phyloP scores from a whole-genome alignment of 1,140 invertebrate genomes.

The Mizuhopecten yessoensis region DNA sequence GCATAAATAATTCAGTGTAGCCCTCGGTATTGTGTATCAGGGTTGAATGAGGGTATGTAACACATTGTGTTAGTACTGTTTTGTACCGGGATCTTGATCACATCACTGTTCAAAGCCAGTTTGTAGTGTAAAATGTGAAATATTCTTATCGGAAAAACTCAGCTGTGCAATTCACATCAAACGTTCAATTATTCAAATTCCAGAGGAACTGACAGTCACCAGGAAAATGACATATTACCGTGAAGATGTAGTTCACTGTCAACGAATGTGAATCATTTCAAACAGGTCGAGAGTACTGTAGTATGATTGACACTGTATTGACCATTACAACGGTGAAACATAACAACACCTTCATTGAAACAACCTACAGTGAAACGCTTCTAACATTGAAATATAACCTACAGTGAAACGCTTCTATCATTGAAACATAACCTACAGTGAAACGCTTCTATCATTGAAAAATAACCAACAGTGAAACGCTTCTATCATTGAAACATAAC shows the following conservation, averaged over 20 bases:
- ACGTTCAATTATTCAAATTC: background rate
- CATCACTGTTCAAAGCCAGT: background rate
- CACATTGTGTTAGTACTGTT: background rate
- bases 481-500: too few relatives aligned
- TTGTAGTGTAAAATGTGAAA: background rate
- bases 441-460: too few relatives aligned
- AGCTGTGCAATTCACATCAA: too few relatives aligned
- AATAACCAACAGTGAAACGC: too few relatives aligned
- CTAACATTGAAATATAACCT: too few relatives aligned
- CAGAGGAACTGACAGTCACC: background rate
- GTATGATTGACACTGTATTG: background rate
- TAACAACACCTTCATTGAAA: too few relatives aligned
- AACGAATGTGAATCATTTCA: background rate
- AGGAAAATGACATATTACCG: background rate
- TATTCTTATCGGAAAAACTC: background rate
- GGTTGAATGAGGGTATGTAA: background rate
- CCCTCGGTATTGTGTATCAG: background rate
- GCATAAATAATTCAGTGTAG: slow-evolving; percentile 13
- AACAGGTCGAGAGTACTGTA: background rate
- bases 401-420: too few relatives aligned
- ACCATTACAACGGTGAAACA: too few relatives aligned
- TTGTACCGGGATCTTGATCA: background rate
- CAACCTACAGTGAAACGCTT: too few relatives aligned
- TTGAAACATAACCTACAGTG: too few relatives aligned
- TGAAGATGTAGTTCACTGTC: background rate